Conservation (phyloP, 53 echinoderm and acorn worm genomes). For the Holothuria scabra region DNA sequence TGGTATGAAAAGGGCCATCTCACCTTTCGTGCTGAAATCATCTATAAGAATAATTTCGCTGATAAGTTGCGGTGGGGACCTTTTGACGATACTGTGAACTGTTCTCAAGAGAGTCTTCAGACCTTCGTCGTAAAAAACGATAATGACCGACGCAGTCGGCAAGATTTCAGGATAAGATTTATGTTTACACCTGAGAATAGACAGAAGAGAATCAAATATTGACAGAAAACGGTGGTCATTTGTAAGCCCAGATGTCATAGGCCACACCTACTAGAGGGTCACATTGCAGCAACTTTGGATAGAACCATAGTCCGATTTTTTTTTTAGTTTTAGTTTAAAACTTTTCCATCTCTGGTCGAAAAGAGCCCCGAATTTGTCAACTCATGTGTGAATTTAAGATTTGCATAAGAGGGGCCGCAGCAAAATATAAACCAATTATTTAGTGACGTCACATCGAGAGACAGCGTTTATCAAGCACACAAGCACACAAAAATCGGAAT, state of each 20-base stretch:
- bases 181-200: conserved; percentile 16
- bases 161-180: conserved; percentile 30
- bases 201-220: not conserved
- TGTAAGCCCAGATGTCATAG: not conserved
- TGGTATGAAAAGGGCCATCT: not conserved
- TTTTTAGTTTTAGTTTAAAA: too few relatives aligned
- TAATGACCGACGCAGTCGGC: conserved; percentile 37
- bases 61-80: conserved; percentile 32
- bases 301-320: too few relatives aligned
- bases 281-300: too few relatives aligned
- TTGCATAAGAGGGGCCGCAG: too few relatives aligned
- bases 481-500: too few relatives aligned
- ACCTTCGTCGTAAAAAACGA: conserved; percentile 38
- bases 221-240: not conserved
- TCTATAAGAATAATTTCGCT: conserved; percentile 35
- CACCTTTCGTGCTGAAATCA: conserved; percentile 30
- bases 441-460: too few relatives aligned
- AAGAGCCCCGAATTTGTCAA: too few relatives aligned
- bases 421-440: too few relatives aligned
- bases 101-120: conserved; percentile 25
- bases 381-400: too few relatives aligned
- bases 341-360: too few relatives aligned
- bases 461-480: too few relatives aligned
- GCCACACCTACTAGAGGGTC: too few relatives aligned
- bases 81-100: conserved; percentile 22